Percentiles rank a stretch among this genome's conserved stretches.
phyloP scores from a whole-genome alignment of 2,888 invertebrate genomes.

The Xestia xanthographa region DNA sequence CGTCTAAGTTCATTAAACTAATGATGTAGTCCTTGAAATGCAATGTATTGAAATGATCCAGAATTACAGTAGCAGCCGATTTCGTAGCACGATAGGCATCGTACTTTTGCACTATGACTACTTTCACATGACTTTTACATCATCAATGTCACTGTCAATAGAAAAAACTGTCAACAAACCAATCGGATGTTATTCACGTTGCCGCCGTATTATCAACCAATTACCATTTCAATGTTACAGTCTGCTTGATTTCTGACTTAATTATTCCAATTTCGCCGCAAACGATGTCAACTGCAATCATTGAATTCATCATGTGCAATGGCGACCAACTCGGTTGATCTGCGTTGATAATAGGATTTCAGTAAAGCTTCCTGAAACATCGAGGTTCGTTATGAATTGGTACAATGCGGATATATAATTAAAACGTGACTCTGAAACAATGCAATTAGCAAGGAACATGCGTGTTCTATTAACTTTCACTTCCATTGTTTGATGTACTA shows the following conservation, averaged over 20 bases:
- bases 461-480: slow-evolving; percentile 46
- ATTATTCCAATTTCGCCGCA: slow-evolving; percentile 73
- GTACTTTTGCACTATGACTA: no score
- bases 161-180: slow-evolving; percentile 14
- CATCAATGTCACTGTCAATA: slow-evolving; percentile 30
- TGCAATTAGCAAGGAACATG: slow-evolving; percentile 57
- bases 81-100: no score
- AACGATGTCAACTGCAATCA: slow-evolving; percentile 77
- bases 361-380: slow-evolving; percentile 15
- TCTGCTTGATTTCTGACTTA: slow-evolving; percentile 72
- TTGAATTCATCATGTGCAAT: slow-evolving; percentile 72
- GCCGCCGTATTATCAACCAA: slow-evolving; percentile 59
- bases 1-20: background rate
- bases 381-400: slow-evolving; percentile 52
- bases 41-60: background rate
- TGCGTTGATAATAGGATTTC: slow-evolving; percentile 29
- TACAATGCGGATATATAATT: slow-evolving; percentile 61
- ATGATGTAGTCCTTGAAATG: background rate
- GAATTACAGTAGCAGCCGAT: background rate
- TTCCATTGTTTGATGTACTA: slow-evolving; percentile 17
- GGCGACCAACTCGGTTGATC: slow-evolving; percentile 60
- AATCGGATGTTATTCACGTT: background rate
- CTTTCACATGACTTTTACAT: no score
- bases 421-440: slow-evolving; percentile 65
- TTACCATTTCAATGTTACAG: slow-evolving; percentile 67